These are phyloP conservation scores for Hyperoplus lanceolatus DNA, from an alignment of 2,797 vertebrate genomes.

Conservation along the genomic window DNA sequence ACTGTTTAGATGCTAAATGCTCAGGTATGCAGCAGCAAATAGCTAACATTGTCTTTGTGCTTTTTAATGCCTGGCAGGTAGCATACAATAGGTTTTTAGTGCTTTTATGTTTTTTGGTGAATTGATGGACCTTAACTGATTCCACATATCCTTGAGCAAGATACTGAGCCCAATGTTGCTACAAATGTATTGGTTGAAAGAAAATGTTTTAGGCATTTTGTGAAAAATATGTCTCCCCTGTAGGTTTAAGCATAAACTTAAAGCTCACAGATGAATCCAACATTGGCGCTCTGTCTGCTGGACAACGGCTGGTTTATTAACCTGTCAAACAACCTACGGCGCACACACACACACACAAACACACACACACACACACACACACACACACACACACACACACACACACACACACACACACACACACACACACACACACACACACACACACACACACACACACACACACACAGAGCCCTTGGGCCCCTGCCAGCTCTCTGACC, in stretches of 20 bases:
- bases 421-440: slow-evolving; percentile 30
- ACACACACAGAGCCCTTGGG: slow-evolving; percentile 59
- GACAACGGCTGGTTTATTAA: slow-evolving; percentile 71
- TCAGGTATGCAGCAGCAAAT: not conserved
- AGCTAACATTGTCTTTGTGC: not conserved
- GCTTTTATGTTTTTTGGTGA: not conserved
- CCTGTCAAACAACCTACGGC: slow-evolving; percentile 57
- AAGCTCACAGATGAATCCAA: slow-evolving; percentile 46
- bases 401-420: slow-evolving; percentile 37
- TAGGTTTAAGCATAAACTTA: slow-evolving; percentile 37
- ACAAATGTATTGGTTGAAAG: not conserved
- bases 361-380: too few relatives aligned
- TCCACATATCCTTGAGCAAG: slow-evolving; percentile 2
- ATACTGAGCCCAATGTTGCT: not conserved
- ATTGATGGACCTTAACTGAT: not conserved
- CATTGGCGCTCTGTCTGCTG: slow-evolving; percentile 45
- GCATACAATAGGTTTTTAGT: not conserved
- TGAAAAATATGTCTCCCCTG: slow-evolving; percentile 3
- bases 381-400: slow-evolving; percentile 36
- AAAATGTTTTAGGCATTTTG: not conserved
- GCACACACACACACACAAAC: too few relatives aligned
- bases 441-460: slow-evolving; percentile 38
- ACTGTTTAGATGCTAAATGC: not conserved
- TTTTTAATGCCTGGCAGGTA: not conserved
- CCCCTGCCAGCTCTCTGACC: slow-evolving; percentile 57